A percentile compares a stretch with the other conserved stretches of the same genome.
Conservation (phyloP, 2,888 invertebrate species). For the Synergus laeviventris region DNA sequence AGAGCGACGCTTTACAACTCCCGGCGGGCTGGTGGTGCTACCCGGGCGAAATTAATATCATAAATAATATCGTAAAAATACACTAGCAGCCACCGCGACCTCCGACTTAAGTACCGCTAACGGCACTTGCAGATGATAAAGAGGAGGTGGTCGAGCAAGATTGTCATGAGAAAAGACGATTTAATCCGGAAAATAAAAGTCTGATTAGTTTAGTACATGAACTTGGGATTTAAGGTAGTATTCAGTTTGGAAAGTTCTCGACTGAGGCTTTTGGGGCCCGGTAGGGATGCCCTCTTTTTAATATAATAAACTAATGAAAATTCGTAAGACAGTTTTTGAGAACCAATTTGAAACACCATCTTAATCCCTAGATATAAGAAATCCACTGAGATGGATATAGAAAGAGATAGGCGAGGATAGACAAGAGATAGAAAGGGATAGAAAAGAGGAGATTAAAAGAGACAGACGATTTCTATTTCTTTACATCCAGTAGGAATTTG, state of each 20-base stretch:
- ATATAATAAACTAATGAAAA: too few species aligned
- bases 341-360: too few species aligned
- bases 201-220: not conserved
- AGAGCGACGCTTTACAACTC: constrained; percentile 74
- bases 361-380: too few species aligned
- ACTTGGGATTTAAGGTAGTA: not conserved
- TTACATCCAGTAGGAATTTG: too few species aligned
- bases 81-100: constrained; percentile 52
- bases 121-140: constrained; percentile 22
- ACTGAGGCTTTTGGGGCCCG: too few species aligned
- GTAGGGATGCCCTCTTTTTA: too few species aligned
- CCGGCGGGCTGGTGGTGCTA: constrained; percentile 67
- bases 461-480: too few species aligned
- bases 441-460: too few species aligned
- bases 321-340: too few species aligned
- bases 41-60: constrained; percentile 75
- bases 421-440: too few species aligned
- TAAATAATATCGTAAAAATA: constrained; percentile 75
- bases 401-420: too few species aligned
- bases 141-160: not conserved
- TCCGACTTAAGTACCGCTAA: constrained; percentile 37
- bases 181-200: not conserved
- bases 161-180: not conserved
- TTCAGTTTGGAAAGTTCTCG: not conserved
- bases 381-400: too few species aligned